Evolutionary conservation across 2,888 invertebrate species (phyloP).

Genomic region (Idaea dimidiata): DNA sequence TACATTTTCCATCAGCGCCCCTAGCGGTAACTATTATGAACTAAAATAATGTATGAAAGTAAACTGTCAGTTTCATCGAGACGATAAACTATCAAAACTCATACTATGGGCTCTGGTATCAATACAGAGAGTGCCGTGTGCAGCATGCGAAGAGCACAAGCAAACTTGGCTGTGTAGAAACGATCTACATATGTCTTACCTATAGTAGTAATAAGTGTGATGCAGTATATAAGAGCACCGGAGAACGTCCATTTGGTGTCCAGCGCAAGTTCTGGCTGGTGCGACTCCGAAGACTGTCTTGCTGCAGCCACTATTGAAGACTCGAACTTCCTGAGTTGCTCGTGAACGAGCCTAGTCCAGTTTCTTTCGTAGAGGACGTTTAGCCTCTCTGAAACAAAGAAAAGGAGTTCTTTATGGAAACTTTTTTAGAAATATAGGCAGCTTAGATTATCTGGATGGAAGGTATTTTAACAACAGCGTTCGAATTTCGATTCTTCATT

Average conservation of each 20-base stretch:
- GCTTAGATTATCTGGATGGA: slow-evolving; percentile 4
- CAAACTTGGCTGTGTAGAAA: too few relatives aligned
- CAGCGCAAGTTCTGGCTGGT: slow-evolving; percentile 65
- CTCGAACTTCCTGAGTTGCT: slow-evolving; percentile 89
- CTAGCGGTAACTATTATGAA: too few relatives aligned
- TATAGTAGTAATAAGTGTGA: slow-evolving; percentile 93
- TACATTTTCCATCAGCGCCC: too few relatives aligned
- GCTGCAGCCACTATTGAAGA: slow-evolving; percentile 89
- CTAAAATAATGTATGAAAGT: too few relatives aligned
- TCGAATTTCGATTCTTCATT: too few relatives aligned
- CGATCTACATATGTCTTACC: slow-evolving; percentile 79
- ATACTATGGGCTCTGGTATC: too few relatives aligned
- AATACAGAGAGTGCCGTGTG: too few relatives aligned
- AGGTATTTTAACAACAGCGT: too few relatives aligned
- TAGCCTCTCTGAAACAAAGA: slow-evolving; percentile 82
- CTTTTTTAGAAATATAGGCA: background rate
- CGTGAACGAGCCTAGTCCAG: slow-evolving; percentile 90
- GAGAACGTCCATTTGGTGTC: slow-evolving; percentile 89
- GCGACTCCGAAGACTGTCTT: slow-evolving; percentile 70
- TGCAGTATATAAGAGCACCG: slow-evolving; percentile 90
- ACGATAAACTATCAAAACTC: too few relatives aligned
- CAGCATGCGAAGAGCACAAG: too few relatives aligned
- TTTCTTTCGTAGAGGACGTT: slow-evolving; percentile 92
- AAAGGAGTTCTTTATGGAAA: background rate
- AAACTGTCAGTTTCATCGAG: too few relatives aligned